Percentiles rank a stretch among this genome's conserved stretches.
These are phyloP conservation scores for Prunella himalayana DNA, from an alignment of 2,113 vertebrate genomes.

Conservation along the genomic window DNA sequence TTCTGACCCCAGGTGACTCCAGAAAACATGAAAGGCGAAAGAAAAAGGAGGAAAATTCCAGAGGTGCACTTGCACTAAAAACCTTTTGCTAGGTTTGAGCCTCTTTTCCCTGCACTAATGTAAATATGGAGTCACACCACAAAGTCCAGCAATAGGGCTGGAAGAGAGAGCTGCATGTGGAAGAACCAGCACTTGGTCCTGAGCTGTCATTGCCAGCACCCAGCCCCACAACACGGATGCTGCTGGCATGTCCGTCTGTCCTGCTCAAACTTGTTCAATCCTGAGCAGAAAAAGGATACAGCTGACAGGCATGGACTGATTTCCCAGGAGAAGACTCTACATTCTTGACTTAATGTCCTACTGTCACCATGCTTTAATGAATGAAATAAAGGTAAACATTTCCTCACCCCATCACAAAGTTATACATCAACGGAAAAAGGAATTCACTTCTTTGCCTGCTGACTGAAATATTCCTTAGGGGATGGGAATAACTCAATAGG, in stretches of 20 bases:
- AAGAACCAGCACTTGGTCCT: neutral
- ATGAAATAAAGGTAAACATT: neutral
- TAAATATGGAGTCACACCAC: neutral
- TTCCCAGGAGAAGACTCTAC: neutral
- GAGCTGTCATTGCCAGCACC: neutral
- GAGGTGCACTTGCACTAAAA: neutral
- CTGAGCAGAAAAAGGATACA: neutral
- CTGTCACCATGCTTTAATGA: neutral
- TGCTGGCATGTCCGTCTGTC: neutral
- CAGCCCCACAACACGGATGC: neutral
- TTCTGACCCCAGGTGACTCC: neutral
- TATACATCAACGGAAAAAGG: neutral
- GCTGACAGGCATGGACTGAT: neutral
- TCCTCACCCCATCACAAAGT: neutral
- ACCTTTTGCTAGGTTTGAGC: fast-evolving
- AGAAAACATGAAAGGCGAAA: neutral
- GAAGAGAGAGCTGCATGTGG: neutral
- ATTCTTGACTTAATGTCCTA: neutral
- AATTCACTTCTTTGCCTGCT: neutral
- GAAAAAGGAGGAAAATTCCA: neutral
- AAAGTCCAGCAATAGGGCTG: neutral
- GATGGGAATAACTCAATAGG: neutral
- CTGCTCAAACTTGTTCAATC: neutral
- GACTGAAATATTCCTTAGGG: neutral
- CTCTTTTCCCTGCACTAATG: neutral